Evolutionary conservation across 2,797 vertebrate species (phyloP).

Genomic region (Malacoctenus gilli): DNA sequence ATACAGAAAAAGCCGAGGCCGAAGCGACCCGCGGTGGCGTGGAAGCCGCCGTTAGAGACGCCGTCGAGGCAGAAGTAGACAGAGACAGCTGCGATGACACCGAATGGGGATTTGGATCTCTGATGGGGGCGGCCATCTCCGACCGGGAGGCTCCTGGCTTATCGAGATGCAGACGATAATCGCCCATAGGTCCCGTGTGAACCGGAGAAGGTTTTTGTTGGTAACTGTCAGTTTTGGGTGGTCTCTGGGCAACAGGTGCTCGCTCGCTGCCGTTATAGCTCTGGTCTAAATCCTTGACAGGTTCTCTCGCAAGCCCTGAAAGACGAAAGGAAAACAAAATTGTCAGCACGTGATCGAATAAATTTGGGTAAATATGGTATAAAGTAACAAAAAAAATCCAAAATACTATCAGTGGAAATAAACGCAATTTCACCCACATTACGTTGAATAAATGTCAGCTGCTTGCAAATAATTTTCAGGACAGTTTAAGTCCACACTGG

Average conservation of each 20-base stretch:
- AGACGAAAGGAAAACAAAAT: constrained; percentile 20
- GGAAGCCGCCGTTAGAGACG: constrained; percentile 43
- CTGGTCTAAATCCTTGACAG: constrained; percentile 68
- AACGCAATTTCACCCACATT: too few species aligned
- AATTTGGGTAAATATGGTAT: neutral
- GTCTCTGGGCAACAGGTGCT: constrained; percentile 54
- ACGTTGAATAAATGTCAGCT: too few species aligned
- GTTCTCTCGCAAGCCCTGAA: constrained; percentile 70
- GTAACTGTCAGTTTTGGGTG: constrained; percentile 64
- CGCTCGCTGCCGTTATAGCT: constrained; percentile 74
- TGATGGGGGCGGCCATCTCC: constrained; percentile 56
- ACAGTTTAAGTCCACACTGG: neutral
- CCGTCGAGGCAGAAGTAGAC: constrained; percentile 36
- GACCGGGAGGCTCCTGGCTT: constrained; percentile 55
- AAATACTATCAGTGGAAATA: too few species aligned
- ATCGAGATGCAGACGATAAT: constrained; percentile 65
- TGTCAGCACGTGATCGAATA: neutral
- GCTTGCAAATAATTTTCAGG: neutral
- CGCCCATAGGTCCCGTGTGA: constrained; percentile 48
- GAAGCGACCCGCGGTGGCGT: constrained; percentile 55
- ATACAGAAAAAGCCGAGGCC: constrained; percentile 37
- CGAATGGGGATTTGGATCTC: constrained; percentile 55
- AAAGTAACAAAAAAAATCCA: neutral
- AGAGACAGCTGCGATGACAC: constrained; percentile 50
- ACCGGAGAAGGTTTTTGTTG: constrained; percentile 56